Evolutionary conservation across 2,888 invertebrate genomes (phyloP), one percentile per base, ranked within the genome.

Genomic region (Teinopalpus imperialis): DNA sequence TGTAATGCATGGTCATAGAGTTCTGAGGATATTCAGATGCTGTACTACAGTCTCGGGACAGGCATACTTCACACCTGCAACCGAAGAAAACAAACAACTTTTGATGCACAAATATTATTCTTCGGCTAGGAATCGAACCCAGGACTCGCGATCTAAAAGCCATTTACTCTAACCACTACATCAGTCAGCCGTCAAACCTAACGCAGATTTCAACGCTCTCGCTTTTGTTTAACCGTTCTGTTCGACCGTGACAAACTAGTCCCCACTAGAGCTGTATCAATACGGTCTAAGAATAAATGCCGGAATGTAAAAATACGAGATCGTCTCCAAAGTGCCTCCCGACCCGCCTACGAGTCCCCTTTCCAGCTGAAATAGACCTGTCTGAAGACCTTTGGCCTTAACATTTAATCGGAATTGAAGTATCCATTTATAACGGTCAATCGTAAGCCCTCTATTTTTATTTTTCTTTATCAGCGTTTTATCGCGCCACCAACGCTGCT

Each of bases 401-500:
- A 13, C n/a, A 8, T 16, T 34, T 21, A 27, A 39, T 32, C 39
- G 21, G 1, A 14, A 10, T 6, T 8, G 36, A 49, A 31, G 30
- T 53, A 7, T 52, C 57, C 12, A 12, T 30, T 16, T 56, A 54
- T 45, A 54, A 12, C 53, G 54, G 62, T 56, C 39, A 35, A 35
- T 48, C 26, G 29, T 23, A 35, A 42, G 21, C 47, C 35, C 50
- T 52, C 51, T 56, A 57, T 56, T 65, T 71, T 66, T 67, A 67
- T 69, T 66, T 69, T 63, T 59, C 56, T 59, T 63, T 68, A 66
- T 70, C 65, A 55, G 48, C 54, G 49, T 52, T 62, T 67, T 71
- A 72, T 71, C 68, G 64, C 51, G 56, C 69, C 72, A 71, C 74
- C 73, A 67, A 72, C 74, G 69, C 66, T 57, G 64, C 50, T 58